A percentile compares a stretch with the other conserved stretches of the same genome.
These are phyloP conservation scores for Cheilosia vulpina DNA, from an alignment of 2,888 invertebrate species.

Conservation along the genomic window DNA sequence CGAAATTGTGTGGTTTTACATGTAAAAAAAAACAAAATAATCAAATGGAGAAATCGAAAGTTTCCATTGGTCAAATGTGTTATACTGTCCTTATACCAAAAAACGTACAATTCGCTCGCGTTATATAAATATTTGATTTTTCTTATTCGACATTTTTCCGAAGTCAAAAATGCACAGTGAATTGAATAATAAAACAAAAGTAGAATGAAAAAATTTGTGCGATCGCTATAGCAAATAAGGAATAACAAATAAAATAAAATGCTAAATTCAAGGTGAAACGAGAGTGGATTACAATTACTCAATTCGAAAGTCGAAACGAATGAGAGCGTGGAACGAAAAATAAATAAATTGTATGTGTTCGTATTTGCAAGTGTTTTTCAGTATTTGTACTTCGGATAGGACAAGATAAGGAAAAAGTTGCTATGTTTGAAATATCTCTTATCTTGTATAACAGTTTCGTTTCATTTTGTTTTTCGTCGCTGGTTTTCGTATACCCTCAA, in stretches of 20 bases:
- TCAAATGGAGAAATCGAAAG: slow-evolving; percentile 59
- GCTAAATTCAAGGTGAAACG: slow-evolving; percentile 74
- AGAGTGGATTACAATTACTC: slow-evolving; percentile 73
- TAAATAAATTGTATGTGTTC: slow-evolving; percentile 55
- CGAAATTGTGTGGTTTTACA: slow-evolving; percentile 56
- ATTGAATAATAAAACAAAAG: slow-evolving; percentile 44
- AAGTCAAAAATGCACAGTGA: slow-evolving; percentile 54
- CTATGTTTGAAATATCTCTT: slow-evolving; percentile 65
- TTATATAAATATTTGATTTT: slow-evolving; percentile 67
- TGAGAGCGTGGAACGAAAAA: slow-evolving; percentile 68
- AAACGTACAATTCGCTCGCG: slow-evolving; percentile 44
- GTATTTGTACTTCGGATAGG: slow-evolving; percentile 66
- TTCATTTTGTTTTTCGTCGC: slow-evolving; percentile 43
- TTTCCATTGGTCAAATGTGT: slow-evolving; percentile 64
- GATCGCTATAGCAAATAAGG: slow-evolving; percentile 32
- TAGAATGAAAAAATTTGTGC: slow-evolving; percentile 34
- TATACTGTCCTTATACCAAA: slow-evolving; percentile 55
- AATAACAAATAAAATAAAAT: slow-evolving; percentile 41
- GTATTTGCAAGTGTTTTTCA: slow-evolving; percentile 60
- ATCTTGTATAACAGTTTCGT: slow-evolving; percentile 73
- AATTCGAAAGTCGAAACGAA: slow-evolving; percentile 67
- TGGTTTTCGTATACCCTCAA: slow-evolving; percentile 45
- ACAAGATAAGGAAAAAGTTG: slow-evolving; percentile 66
- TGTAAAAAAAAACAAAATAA: background rate
- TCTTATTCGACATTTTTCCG: slow-evolving; percentile 21